phyloP scores from a whole-genome alignment of 2,797 vertebrate species.

The Numenius phaeopus region DNA sequence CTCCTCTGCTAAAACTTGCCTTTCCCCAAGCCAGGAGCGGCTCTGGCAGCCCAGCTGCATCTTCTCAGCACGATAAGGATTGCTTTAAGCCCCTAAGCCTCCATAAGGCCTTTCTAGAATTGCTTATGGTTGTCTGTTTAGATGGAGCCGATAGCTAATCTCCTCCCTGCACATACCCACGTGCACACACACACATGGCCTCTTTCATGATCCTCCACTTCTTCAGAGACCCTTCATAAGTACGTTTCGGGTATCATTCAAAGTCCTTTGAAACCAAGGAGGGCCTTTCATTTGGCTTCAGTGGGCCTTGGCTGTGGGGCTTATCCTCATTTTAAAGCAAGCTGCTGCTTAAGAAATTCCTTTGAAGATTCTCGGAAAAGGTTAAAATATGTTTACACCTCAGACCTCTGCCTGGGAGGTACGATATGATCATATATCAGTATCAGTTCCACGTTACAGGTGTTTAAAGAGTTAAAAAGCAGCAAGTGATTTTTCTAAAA shows the following conservation, averaged over 20 bases:
- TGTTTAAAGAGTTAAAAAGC: not conserved
- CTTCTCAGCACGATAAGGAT: not conserved
- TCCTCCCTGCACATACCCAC: not conserved
- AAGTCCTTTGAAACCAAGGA: not conserved
- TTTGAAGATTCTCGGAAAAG: not conserved
- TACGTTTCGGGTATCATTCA: accelerated
- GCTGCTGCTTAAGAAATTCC: not conserved
- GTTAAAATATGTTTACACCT: not conserved
- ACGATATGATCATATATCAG: accelerated
- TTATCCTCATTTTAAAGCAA: not conserved
- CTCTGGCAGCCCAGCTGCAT: not conserved
- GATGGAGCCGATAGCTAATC: not conserved
- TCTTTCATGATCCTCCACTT: not conserved
- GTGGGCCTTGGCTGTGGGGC: not conserved
- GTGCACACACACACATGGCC: accelerated
- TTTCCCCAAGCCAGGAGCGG: not conserved
- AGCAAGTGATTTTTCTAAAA: not conserved
- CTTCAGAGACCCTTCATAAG: not conserved
- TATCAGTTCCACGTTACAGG: not conserved
- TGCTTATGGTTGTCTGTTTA: not conserved
- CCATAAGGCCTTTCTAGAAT: not conserved
- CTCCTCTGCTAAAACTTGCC: not conserved
- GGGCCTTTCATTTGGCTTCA: not conserved
- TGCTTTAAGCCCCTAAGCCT: not conserved
- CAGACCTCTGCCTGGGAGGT: not conserved